phyloP scores from a whole-genome alignment of 2,888 invertebrate genomes.

The Drosophila pseudotakahashii region DNA sequence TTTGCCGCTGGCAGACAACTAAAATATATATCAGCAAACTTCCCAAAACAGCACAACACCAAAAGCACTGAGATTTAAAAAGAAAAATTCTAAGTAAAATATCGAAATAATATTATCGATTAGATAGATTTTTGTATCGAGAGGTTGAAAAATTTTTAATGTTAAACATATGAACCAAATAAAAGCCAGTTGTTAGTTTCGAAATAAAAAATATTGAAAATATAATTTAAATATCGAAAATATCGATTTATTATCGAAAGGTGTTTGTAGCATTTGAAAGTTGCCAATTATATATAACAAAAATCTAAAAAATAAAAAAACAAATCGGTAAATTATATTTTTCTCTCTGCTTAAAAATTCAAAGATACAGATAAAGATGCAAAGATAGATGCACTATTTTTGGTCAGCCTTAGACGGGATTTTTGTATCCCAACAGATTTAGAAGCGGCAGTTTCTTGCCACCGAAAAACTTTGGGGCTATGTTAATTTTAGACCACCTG shows the following conservation, averaged over 20 bases:
- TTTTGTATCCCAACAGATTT: constrained; percentile 18
- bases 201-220: too few species aligned
- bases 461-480: constrained; percentile 35
- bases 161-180: too few species aligned
- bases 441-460: constrained; percentile 35
- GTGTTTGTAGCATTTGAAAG: too few species aligned
- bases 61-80: constrained; percentile 1
- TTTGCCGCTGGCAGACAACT: constrained; percentile 26
- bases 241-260: background rate
- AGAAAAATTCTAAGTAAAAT: background rate
- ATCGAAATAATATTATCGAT: background rate
- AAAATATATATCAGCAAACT: constrained; percentile 41
- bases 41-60: constrained; percentile 6
- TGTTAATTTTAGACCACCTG: constrained; percentile 68
- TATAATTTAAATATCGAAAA: too few species aligned
- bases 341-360: background rate
- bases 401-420: constrained; percentile 35
- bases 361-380: constrained; percentile 6
- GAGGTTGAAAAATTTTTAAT: too few species aligned
- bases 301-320: too few species aligned
- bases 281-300: too few species aligned
- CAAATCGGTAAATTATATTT: too few species aligned
- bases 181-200: too few species aligned
- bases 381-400: constrained; percentile 22
- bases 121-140: too few species aligned